Conservation (phyloP, 1,140 invertebrate genomes). For the Danaus melanippus region DNA sequence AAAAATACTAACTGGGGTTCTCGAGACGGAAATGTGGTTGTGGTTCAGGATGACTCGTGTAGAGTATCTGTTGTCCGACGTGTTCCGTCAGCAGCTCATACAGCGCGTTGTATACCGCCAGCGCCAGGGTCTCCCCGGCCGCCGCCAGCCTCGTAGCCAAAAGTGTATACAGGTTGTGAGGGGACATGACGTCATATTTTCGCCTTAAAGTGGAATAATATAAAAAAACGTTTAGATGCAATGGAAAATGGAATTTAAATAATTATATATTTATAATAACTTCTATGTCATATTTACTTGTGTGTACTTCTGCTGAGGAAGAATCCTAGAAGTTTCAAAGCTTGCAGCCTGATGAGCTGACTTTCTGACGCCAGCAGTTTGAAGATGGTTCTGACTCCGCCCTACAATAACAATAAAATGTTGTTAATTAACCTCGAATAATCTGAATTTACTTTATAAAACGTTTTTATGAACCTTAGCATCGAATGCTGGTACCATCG, state of each 20-base stretch:
- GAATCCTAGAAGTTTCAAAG: conserved; percentile 95
- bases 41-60: conserved; percentile 92
- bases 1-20: conserved; percentile 89
- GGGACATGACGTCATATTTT: conserved; percentile 98
- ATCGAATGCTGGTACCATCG: conserved; percentile 99
- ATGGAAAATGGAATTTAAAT: too few species aligned
- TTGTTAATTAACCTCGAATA: neutral
- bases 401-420: conserved; percentile 68
- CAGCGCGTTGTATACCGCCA: conserved; percentile 98
- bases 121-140: conserved; percentile 82
- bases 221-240: neutral
- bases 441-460: neutral
- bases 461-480: conserved; percentile 74
- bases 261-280: too few species aligned
- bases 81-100: conserved; percentile 99
- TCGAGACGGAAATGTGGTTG: conserved; percentile 95
- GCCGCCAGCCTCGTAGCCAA: conserved; percentile 88
- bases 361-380: conserved; percentile 95
- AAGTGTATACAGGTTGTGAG: conserved; percentile 97
- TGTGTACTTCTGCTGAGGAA: conserved; percentile 96
- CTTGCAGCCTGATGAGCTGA: conserved; percentile 95
- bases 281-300: conserved; percentile 78
- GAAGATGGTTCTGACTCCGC: conserved; percentile 96
- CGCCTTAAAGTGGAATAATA: conserved; percentile 74
- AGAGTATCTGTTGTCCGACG: conserved; percentile 94